Conservation (phyloP, 2,888 invertebrate species). For the Calliphora vomitoria region DNA sequence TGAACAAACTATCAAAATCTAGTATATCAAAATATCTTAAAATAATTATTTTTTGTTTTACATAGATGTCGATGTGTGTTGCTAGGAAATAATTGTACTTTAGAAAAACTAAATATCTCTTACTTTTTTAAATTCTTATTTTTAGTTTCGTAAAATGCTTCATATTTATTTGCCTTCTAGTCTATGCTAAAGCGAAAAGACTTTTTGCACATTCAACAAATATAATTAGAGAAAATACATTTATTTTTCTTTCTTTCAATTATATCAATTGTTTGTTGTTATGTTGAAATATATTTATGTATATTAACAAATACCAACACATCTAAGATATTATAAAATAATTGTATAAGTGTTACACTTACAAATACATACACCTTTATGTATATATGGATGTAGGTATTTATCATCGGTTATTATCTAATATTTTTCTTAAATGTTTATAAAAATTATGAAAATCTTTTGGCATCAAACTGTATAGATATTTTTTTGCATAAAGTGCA, state of each 20-base stretch:
- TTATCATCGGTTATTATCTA: conserved; percentile 53
- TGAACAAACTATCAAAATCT: conserved; percentile 35
- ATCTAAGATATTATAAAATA: background rate
- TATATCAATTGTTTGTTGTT: conserved; percentile 41
- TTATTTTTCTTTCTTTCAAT: background rate
- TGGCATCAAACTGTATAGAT: conserved; percentile 35
- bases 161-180: conserved; percentile 23
- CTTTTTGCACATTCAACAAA: background rate
- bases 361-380: background rate
- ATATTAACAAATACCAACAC: background rate
- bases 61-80: conserved; percentile 45
- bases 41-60: conserved; percentile 53
- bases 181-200: background rate
- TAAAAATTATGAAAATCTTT: conserved; percentile 20
- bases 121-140: conserved; percentile 27
- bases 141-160: conserved; percentile 31
- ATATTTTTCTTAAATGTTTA: conserved; percentile 31
- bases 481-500: conserved; percentile 24
- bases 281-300: background rate
- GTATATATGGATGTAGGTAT: too few relatives aligned
- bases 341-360: background rate
- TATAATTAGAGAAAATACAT: background rate
- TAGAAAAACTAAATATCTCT: conserved; percentile 3
- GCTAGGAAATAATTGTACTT: conserved; percentile 57
- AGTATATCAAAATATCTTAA: conserved; percentile 52